Evolutionary conservation across 2,113 vertebrate genomes (phyloP).

Genomic region (Megalops atlanticus): DNA sequence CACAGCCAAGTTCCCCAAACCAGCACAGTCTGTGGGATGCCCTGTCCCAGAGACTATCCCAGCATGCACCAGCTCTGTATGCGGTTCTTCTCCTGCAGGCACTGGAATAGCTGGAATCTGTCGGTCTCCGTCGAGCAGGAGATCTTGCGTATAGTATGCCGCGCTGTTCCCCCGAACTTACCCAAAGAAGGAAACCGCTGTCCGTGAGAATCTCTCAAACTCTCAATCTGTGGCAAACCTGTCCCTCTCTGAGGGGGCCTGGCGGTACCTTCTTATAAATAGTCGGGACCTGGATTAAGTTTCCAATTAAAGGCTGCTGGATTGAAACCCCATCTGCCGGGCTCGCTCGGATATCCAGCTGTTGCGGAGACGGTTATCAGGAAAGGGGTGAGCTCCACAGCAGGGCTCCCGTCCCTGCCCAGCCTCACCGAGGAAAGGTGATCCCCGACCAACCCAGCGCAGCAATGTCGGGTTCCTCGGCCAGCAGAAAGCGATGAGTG

Average conservation of each 20-base stretch:
- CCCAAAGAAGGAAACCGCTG: background rate
- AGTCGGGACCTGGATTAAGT: conserved; percentile 11
- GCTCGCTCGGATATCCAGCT: conserved; percentile 16
- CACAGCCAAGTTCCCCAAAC: background rate
- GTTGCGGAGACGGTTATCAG: conserved; percentile 9
- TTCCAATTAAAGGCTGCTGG: conserved; percentile 19
- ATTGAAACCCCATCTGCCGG: conserved; percentile 1
- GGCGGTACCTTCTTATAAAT: conserved; percentile 20
- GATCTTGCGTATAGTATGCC: background rate
- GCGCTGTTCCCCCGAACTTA: background rate
- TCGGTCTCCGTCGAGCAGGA: background rate
- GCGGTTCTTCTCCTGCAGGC: background rate
- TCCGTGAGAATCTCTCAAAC: background rate
- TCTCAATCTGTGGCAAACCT: background rate
- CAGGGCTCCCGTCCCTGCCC: background rate
- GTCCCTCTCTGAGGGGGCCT: background rate
- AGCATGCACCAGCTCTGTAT: background rate
- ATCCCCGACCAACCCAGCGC: background rate
- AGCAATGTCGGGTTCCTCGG: too few species aligned
- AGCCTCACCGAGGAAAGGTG: background rate
- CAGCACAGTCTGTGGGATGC: background rate
- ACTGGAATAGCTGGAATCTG: background rate
- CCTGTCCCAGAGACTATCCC: too few species aligned
- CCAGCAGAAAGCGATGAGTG: too few species aligned
- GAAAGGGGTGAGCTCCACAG: conserved; percentile 8